Conservation (phyloP, 2,113 vertebrate species). For the Ictalurus furcatus region DNA sequence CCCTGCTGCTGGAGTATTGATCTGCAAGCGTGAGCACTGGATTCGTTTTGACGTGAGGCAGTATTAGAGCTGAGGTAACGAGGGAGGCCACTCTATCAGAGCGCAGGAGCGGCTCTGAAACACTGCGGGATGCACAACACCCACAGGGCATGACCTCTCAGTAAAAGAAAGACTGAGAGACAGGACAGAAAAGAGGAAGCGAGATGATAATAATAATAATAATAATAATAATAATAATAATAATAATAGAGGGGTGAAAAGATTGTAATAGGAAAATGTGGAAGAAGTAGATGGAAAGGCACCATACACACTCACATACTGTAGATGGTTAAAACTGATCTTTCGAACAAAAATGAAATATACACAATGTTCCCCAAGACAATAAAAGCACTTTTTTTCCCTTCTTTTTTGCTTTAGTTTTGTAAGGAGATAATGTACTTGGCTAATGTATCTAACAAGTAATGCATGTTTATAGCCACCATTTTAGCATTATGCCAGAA, state of each 20-base stretch:
- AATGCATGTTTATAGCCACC: not conserved
- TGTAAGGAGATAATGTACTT: not conserved
- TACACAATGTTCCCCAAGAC: not conserved
- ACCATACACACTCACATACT: not conserved
- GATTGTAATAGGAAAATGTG: constrained; percentile 1
- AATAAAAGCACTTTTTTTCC: not conserved
- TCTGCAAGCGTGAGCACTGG: constrained; percentile 67
- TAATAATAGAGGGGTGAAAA: not conserved
- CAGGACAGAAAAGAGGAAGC: not conserved
- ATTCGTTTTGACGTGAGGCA: constrained; percentile 76
- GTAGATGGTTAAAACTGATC: not conserved
- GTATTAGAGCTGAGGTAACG: constrained; percentile 76
- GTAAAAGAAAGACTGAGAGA: constrained; percentile 57
- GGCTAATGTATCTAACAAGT: not conserved
- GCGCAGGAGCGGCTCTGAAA: constrained; percentile 71
- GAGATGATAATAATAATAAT: constrained; percentile 4
- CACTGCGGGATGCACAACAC: constrained; percentile 71
- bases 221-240: not conserved
- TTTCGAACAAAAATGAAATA: not conserved
- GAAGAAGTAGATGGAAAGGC: not conserved
- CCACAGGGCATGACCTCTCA: constrained; percentile 71
- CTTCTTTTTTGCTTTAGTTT: not conserved
- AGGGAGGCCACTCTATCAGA: constrained; percentile 71
- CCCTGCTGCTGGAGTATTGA: constrained; percentile 70
- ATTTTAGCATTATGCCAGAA: not conserved